Conservation (phyloP, 2,797 vertebrate species). For the Dallia pectoralis region DNA sequence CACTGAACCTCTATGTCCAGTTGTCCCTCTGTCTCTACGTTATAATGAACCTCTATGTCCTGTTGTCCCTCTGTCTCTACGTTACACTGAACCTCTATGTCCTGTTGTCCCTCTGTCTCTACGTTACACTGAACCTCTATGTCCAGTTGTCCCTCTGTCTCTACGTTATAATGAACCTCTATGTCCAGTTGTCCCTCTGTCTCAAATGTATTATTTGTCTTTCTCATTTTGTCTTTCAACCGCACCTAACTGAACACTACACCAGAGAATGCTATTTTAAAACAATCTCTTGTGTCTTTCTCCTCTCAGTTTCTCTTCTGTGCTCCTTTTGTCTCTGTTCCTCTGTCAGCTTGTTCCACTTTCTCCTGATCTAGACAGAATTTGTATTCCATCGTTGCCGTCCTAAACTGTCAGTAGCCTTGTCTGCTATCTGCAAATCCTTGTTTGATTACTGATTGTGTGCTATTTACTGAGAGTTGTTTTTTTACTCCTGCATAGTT, state of each 20-base stretch:
- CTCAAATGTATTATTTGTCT: too few species aligned
- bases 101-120: neutral
- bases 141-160: neutral
- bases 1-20: neutral
- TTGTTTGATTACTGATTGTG: neutral
- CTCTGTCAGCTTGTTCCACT: neutral
- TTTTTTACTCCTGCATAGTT: neutral
- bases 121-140: neutral
- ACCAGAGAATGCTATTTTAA: too few species aligned
- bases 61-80: neutral
- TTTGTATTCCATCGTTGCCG: neutral
- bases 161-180: neutral
- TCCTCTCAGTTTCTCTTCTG: neutral
- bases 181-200: neutral
- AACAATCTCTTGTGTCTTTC: neutral
- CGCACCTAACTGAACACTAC: too few species aligned
- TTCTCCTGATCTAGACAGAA: neutral
- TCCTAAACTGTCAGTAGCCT: neutral
- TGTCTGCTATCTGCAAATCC: neutral
- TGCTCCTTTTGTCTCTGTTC: neutral
- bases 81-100: neutral
- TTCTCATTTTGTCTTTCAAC: neutral
- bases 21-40: neutral
- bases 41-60: neutral
- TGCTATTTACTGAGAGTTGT: neutral